Base-by-base conservation (phyloP, 2,888 invertebrate genomes). In the Rhaphigaster nebulosa region DNA sequence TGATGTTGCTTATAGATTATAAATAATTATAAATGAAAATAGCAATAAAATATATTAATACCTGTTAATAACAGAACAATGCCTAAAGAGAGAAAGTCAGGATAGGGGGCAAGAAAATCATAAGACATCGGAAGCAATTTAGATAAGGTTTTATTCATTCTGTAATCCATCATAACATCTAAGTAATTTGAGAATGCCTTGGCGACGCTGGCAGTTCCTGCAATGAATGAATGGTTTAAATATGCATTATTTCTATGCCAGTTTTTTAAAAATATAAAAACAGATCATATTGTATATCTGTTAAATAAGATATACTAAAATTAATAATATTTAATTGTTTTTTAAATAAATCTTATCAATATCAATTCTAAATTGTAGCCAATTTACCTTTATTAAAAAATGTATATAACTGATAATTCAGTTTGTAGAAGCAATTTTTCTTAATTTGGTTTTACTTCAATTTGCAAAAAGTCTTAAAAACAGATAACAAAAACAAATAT, bases 131-230 rank as follows among this genome's bases (percentile, higher is more conserved):
- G 96, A 94, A 96, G 94, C 23, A 94, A 92, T 15, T 95, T 94
- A 4, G 93, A 93, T 88, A 96, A 93, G 0, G 95, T 93, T 34
- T 94, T 93, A 54, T 94, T 94, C 94, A 97, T 96, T n/a, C 94
- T 94, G 92, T 96, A 95, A 91, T 95, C 94, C 34, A 95, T 93
- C 45, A 97, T 93, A 12, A 95, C 95, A 93, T 97, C 97, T 84
- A 97, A 94, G 93, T 97, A 97, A 88, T 95, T 96, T 93, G 96
- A 96, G 91, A 96, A 94, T 1, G 96, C 97, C 93, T 96, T 94
- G 0, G 97, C 97, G 50, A 97, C 96, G 93, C 96, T 96, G 0
- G 97, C 96, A 1, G 96, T 96, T 91, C 97, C 96, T 96, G 70
- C 1, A 29, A 65, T 34, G 15, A 65, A 18, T n/a, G n/a, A n/a